Base-by-base conservation (phyloP, 2,888 invertebrate species). In the Myopa testacea region DNA sequence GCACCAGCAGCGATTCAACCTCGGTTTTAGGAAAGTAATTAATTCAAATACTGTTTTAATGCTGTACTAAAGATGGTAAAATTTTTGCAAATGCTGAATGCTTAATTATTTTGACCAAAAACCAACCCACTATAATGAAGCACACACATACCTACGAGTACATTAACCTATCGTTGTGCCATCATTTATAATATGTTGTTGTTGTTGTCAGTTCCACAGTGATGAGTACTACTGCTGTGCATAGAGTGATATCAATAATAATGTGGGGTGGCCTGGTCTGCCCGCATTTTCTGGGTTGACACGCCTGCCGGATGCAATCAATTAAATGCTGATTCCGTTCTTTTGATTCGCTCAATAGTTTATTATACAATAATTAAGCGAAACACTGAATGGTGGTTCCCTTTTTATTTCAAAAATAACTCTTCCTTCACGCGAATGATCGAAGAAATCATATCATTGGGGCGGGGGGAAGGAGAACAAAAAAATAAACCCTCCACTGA, bases 261-360 rank as follows among this genome's bases (percentile, higher is more conserved):
- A 55, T 6, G 16, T 16, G 45, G 55, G 55, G 5, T 55, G 10
- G 14, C 10, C 45, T 38, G 26, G 34, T 63, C 14, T 38, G 37
- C 65, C 65, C 65, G 65, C 69, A 52, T 69, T n/a, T 19, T 45
- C 40, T n/a, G 50, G 4, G 50, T 68, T 68, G 40, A n/a, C 34
- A 26, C 50, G 19, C 34, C 45, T 69, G 69, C 26, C 52, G 69
- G 52, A 69, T 52, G 14, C 55, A 70, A 55, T 70, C 34, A 70
- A 70, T 70, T 70, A 37, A 70, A 55, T 55, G n/a, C 0, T 70
- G 52, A 55, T 52, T 70, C 16, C 37, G 55, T 70, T 55, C n/a
- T 37, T 70, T 70, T 52, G 37, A 70, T 70, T 70, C 55, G n/a
- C 37, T 70, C 19, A 55, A 45, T 45, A 45, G 3, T 45, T 14